Percentiles rank a stretch among this genome's conserved stretches.
phyloP scores from a whole-genome alignment of 2,113 vertebrate genomes.

The Eonycteris spelaea region DNA sequence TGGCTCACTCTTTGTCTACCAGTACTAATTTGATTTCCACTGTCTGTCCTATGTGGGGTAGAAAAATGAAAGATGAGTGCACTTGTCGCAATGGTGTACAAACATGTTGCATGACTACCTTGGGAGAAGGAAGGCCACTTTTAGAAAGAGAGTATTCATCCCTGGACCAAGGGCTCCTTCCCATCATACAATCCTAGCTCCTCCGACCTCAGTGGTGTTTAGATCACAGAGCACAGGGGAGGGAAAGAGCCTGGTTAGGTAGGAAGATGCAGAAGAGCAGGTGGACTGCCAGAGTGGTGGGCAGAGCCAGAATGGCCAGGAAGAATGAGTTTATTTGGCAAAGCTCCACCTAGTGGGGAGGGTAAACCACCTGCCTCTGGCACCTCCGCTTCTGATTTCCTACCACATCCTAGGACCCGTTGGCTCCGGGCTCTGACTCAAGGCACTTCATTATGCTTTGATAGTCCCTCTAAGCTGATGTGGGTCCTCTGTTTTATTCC shows the following conservation, averaged over 20 bases:
- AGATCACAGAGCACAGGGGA: neutral
- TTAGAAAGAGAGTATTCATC: neutral
- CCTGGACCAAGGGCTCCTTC: neutral
- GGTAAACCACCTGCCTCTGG: neutral
- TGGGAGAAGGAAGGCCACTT: neutral
- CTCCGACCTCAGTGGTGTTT: neutral
- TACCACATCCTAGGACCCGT: neutral
- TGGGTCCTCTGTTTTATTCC: conserved; percentile 60
- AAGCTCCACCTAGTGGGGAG: neutral
- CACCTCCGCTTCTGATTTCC: neutral
- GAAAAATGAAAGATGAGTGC: neutral
- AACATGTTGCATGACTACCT: neutral
- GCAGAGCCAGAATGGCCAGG: neutral
- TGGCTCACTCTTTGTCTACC: neutral
- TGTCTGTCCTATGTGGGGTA: neutral
- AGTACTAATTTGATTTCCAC: neutral
- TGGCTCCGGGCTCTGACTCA: neutral
- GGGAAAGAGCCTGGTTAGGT: neutral
- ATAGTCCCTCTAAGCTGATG: neutral
- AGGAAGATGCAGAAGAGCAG: neutral
- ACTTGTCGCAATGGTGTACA: neutral
- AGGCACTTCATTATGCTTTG: neutral
- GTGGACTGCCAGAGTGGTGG: neutral
- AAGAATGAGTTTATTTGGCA: neutral
- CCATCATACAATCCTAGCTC: neutral